Base-by-base conservation (phyloP, 2,888 invertebrate species). In the Lacanobia oleracea region DNA sequence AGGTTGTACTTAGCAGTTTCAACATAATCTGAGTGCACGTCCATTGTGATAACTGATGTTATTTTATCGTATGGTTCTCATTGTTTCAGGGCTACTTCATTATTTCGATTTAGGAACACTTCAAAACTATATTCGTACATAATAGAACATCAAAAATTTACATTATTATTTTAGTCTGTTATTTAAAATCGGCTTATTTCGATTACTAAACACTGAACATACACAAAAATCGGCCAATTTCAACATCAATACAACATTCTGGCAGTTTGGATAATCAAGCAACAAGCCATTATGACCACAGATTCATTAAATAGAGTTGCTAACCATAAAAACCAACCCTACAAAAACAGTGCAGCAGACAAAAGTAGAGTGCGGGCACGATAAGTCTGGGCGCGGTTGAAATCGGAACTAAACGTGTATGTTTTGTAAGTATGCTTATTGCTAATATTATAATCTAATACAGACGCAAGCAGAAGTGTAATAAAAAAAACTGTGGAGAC, bases 1-100 rank as follows among this genome's bases (percentile, higher is more conserved):
- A 93, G 71, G 33, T 90, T 88, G 48, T 93, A 93, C 53, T 93
- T 91, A 14, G 90, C 83, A 72, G 92, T 87, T 61, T 93, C 91
- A 60, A 87, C 82, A 67, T 90, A 90, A 76, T 92, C 91, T 4
- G 93, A 80, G 71, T 91, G 93, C 62, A 93, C 84, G 85, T 94
- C 93, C 95, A 95, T 95, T 77, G 87, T 89, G 53, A 1, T 67
- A 74, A 8, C 56, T 78, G 16, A 21, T 21, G 70, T 1, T 61
- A 62, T 2, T 62, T 65, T 63, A 60, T 43, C 61, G 27, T 54
- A 27, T 1, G 45, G 62, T 54, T 78, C 65, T 74, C 73, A 77
- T 63, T 81, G 48, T 69, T 68, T 79, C 83, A 67, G 56, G 43
- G 54, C 50, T 65, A 68, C 45, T 72, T 75, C 67, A 43, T 68